Base-by-base conservation (phyloP, 2,797 vertebrate species). In the Gastrophryne carolinensis region DNA sequence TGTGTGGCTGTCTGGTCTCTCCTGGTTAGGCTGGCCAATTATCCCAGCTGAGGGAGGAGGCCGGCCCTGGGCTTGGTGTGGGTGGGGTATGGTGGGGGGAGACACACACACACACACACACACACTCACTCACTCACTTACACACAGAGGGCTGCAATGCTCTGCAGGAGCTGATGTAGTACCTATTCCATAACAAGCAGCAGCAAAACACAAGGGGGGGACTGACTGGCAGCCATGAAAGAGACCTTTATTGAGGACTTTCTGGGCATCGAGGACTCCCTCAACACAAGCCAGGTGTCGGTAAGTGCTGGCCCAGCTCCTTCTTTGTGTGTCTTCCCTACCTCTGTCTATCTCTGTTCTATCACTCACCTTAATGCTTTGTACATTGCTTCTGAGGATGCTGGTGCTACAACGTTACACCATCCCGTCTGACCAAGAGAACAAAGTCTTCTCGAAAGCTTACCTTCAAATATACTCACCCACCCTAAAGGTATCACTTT, bases 261-360 rank as follows among this genome's bases (percentile, higher is more conserved):
- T 73, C 81, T 83, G 82, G 85, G 86, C 83, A 87, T 86, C 83
- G 88, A 88, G 83, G 86, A 83, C 85, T 72, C 82, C 81, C 85
- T 86, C 81, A 85, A 80, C 81, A 78, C 75, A 74, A 84, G 79
- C 83, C 84, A 83, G 84, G 81, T 86, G 66, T 86, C 85, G 81
- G 88, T 89, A 86, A 89, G 88, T 89, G 73, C 5, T 10, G 4
- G 4, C 47, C 35, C 35, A 37, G 35, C 35, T 44, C 5, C 19
- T 64, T 49, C 39, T 49, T 37, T 49, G 8, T 24, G 3, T 64
- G 41, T 23, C 11, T 26, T 21, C 26, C 6, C 2, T 12, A 15
- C 7, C 21, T 30, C n/a, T n/a, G 12, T 34, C 13, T n/a, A 44
- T 15, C 19, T 34, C 8, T 63, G 60, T n/a, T 15, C 60, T 11